Evolutionary conservation across 2,797 vertebrate genomes (phyloP), one percentile per base, ranked within the genome.

Genomic region (Catamblyrhynchus diadema): DNA sequence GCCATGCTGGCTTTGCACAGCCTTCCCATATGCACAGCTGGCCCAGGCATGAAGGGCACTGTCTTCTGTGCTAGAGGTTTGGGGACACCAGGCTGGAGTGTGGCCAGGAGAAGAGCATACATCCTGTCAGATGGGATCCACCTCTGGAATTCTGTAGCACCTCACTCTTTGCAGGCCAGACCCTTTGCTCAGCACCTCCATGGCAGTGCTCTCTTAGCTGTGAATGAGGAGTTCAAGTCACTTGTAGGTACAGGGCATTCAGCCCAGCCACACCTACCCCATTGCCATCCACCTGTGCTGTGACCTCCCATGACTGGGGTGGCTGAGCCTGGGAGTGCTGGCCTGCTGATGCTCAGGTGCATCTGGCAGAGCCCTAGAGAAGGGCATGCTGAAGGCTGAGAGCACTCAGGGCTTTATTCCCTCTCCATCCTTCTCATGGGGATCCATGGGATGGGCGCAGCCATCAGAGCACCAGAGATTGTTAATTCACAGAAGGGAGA

Each of bases 261-360:
- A 61, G 78, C n/a, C 48, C 50, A 70, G 20, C 59, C 45, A 18
- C 48, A 35, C 37, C 44, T 74, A 33, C 19, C 45, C 45, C 2
- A 0, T 42, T 45, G 21, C 48, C 0, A 0, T 19, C 67, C n/a
- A 10, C 18, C 67, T 53, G 15, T 67, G 50, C 69, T 1, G 0
- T n/a, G 21, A 24, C 62, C 9, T 62, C 39, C 39, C 48, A 1
- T 2, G 3, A 48, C 79, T 51, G 57, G 7, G 0, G 5, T 42
- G 60, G 53, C 83, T 53, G 65, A 80, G 60, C 81, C 78, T 65
- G 47, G 23, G 42, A 62, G 41, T 61, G 6, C 15, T 57, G 42
- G 28, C 73, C 42, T 3, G 0, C 41, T 44, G 32, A 50, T 61
- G 41, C 7, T 60, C 33, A 39, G 33, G 35, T 7, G 15, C 0